phyloP scores from a whole-genome alignment of 1,140 invertebrate species.

The Drosophila elegans region DNA sequence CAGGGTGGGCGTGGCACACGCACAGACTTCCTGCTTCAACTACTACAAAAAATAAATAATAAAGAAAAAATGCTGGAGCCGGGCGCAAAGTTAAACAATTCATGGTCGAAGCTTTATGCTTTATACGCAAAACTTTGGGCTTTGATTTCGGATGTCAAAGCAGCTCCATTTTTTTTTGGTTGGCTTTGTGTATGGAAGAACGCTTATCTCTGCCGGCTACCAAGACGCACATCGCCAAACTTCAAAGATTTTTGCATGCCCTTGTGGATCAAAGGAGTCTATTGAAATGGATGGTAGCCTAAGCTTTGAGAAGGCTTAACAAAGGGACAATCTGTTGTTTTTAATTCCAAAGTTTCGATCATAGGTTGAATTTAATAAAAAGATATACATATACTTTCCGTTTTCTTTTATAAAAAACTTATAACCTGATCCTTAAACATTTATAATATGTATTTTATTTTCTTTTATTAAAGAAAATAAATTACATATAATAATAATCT shows the following conservation, averaged over 20 bases:
- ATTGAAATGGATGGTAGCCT: background rate
- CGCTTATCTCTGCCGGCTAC: conserved; percentile 55
- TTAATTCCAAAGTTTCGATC: too few relatives aligned
- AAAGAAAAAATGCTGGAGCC: conserved; percentile 34
- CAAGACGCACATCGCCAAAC: conserved; percentile 38
- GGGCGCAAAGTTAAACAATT: conserved; percentile 52
- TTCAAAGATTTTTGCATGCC: conserved; percentile 20
- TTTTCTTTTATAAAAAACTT: too few relatives aligned
- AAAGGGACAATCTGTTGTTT: too few relatives aligned
- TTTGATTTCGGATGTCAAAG: conserved; percentile 63
- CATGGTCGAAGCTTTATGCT: conserved; percentile 59
- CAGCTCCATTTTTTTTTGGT: conserved; percentile 2
- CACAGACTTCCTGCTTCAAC: conserved; percentile 40
- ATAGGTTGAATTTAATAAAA: too few relatives aligned
- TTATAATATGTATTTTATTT: too few relatives aligned
- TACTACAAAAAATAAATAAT: conserved; percentile 29
- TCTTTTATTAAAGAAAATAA: too few relatives aligned
- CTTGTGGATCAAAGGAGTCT: conserved; percentile 2
- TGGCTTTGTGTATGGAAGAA: conserved; percentile 7
- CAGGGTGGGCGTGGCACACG: conserved; percentile 37
- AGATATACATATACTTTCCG: too few relatives aligned
- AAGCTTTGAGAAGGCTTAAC: too few relatives aligned
- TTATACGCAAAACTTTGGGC: conserved; percentile 59
- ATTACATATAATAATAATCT: too few relatives aligned
- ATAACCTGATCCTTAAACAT: too few relatives aligned